Conservation (phyloP, 1,140 invertebrate species). For the Schmidtea mediterranea region DNA sequence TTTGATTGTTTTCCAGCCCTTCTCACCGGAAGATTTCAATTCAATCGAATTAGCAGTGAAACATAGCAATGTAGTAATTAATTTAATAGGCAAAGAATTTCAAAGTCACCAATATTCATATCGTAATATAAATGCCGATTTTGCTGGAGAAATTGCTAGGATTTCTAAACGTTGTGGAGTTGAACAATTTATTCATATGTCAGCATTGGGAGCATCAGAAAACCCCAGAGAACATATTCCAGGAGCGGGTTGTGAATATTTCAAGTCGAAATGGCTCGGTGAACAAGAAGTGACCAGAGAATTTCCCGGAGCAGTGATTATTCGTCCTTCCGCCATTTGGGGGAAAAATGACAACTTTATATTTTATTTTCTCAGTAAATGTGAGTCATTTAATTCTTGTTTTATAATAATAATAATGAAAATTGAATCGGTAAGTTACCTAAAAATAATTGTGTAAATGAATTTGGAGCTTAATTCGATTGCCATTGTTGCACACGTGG, state of each 20-base stretch:
- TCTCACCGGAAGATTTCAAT: conserved; percentile 55
- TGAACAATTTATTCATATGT: conserved; percentile 29
- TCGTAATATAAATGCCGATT: conserved; percentile 20
- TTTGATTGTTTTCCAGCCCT: conserved; percentile 36
- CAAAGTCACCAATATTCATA: conserved; percentile 39
- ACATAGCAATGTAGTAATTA: conserved; percentile 89
- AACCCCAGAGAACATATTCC: conserved; percentile 17
- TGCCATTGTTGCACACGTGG: no score
- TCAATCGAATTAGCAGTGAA: conserved; percentile 54
- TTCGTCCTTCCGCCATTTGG: conserved; percentile 67
- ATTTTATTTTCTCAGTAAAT: conserved; percentile 23
- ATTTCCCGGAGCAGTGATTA: conserved; percentile 76
- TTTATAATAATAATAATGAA: no score
- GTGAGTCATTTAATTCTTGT: no score
- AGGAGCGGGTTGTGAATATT: conserved; percentile 9
- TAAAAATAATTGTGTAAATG: no score
- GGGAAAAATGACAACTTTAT: conserved; percentile 63
- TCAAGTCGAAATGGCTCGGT: conserved; percentile 32
- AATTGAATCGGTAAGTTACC: no score
- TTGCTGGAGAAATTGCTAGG: conserved; percentile 23
- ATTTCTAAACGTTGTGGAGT: conserved; percentile 27
- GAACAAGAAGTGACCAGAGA: conserved; percentile 63
- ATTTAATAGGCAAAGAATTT: conserved; percentile 63
- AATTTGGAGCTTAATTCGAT: no score
- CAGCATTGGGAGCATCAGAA: conserved; percentile 24